Evolutionary conservation across 2,113 vertebrate species (phyloP).

Genomic region (Salminus brasiliensis): DNA sequence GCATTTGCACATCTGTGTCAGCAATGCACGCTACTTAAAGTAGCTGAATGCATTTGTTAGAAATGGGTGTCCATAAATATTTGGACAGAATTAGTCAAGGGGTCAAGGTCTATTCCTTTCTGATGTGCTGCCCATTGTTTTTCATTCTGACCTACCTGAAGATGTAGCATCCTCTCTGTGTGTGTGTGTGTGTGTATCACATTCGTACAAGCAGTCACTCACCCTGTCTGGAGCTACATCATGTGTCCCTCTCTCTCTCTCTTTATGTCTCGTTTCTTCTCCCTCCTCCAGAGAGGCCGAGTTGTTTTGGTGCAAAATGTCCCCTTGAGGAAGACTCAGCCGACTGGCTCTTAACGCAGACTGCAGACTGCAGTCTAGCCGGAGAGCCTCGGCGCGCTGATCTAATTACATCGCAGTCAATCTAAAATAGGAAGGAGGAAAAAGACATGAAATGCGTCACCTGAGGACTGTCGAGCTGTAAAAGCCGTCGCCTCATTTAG

Average conservation of each 20-base stretch:
- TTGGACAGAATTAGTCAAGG: too few species aligned
- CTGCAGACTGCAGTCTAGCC: conserved; percentile 38
- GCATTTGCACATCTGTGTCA: too few species aligned
- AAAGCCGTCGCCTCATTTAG: background rate
- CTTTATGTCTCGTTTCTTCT: conserved; percentile 64
- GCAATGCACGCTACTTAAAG: too few species aligned
- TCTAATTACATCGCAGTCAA: conserved; percentile 17
- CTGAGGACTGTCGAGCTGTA: background rate
- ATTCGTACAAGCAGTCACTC: background rate
- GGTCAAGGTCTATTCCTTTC: too few species aligned
- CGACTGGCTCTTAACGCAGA: conserved; percentile 38
- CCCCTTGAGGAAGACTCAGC: conserved; percentile 37
- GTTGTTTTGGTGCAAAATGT: conserved; percentile 48
- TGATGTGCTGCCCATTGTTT: too few species aligned
- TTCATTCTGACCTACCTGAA: too few species aligned
- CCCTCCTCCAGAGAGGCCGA: conserved; percentile 22
- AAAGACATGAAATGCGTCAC: background rate
- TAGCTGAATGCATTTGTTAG: too few species aligned
- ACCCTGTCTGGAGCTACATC: background rate
- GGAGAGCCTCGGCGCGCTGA: conserved; percentile 27
- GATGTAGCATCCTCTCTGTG: background rate
- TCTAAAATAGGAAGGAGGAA: background rate
- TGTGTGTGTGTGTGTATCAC: background rate
- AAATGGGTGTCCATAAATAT: too few species aligned
- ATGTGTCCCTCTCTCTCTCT: conserved; percentile 46